Evolutionary conservation across 1,140 invertebrate genomes (phyloP).

Genomic region (Meloidogyne chitwoodi): DNA sequence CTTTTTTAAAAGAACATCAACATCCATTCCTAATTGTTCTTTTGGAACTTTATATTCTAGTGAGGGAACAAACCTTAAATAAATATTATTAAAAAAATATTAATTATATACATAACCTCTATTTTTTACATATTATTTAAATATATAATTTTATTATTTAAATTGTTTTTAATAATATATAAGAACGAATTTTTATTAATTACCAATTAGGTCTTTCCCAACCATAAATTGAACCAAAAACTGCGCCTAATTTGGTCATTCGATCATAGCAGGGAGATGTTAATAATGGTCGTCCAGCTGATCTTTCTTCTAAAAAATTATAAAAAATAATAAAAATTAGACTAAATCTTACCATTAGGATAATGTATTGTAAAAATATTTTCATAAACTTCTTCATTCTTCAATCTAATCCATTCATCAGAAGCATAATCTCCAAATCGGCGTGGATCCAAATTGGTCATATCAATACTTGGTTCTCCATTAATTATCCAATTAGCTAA

Average conservation of each 20-base stretch:
- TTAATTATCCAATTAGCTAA: background rate
- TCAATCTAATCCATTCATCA: background rate
- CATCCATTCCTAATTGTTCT: background rate
- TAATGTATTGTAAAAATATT: background rate
- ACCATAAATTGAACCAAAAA: background rate
- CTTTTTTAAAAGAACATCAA: background rate
- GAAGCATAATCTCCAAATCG: background rate
- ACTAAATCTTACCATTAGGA: background rate
- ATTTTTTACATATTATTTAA: too few relatives aligned
- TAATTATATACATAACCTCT: too few relatives aligned
- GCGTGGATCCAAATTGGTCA: background rate
- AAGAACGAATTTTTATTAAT: too few relatives aligned
- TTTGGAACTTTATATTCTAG: background rate
- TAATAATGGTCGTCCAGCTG: background rate
- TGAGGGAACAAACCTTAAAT: background rate
- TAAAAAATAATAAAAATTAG: background rate
- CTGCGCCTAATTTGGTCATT: background rate
- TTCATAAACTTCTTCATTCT: background rate
- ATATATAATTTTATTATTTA: too few relatives aligned
- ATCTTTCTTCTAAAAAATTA: background rate
- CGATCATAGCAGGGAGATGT: background rate
- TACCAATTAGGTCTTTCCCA: slow-evolving; percentile 1
- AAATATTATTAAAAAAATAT: too few relatives aligned
- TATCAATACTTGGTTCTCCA: background rate
- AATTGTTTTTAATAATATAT: too few relatives aligned